Evolutionary conservation across 1,140 invertebrate genomes (phyloP).

Genomic region (Atta texana): DNA sequence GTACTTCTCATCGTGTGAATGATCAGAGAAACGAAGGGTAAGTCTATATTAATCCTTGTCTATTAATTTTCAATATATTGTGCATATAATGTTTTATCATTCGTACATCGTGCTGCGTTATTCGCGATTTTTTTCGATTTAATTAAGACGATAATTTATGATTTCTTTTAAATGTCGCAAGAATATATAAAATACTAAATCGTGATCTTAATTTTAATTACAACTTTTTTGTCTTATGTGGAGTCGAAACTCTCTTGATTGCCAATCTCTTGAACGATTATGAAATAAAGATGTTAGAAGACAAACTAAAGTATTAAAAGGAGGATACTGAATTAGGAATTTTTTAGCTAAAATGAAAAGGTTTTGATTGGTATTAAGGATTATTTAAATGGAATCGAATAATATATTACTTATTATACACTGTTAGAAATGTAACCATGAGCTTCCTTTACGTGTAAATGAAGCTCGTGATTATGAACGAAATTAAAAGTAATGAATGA

Average conservation of each 20-base stretch:
- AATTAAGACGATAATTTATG: too few species aligned
- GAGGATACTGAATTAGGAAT: too few species aligned
- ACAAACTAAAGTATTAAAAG: not conserved
- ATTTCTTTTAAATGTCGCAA: too few species aligned
- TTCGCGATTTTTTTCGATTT: not conserved
- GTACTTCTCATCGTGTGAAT: not conserved
- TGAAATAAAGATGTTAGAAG: not conserved
- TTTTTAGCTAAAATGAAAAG: too few species aligned
- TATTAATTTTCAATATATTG: not conserved
- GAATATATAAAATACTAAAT: not conserved
- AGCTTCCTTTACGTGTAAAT: too few species aligned
- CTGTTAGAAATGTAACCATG: too few species aligned
- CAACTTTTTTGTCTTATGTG: not conserved
- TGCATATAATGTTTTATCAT: not conserved
- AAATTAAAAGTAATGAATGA: too few species aligned
- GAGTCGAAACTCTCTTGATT: not conserved
- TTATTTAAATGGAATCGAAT: too few species aligned
- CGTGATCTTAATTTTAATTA: not conserved
- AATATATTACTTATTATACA: too few species aligned
- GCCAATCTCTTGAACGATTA: not conserved
- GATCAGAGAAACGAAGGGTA: conserved; percentile 30
- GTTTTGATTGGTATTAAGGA: too few species aligned
- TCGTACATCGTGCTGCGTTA: not conserved
- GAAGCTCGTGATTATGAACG: too few species aligned
- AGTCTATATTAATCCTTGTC: not conserved